Evolutionary conservation across 1,140 invertebrate genomes (phyloP), one percentile per base, ranked within the genome.

Genomic region (Gonioctena quinquepunctata): DNA sequence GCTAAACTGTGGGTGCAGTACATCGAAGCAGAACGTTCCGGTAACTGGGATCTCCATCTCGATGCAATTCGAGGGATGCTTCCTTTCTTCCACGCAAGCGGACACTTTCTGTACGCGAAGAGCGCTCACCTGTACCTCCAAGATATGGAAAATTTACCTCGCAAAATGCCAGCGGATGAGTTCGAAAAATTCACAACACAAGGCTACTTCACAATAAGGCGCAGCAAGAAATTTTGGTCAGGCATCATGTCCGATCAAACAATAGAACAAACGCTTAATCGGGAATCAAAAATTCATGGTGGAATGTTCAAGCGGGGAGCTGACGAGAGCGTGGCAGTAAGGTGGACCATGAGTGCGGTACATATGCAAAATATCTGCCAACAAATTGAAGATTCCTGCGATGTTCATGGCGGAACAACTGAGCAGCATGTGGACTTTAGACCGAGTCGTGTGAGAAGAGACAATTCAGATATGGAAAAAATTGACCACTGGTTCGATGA

Each of bases 41-140:
- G 66, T 16, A 28, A 67, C 49, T 67, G 26, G 26, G n/a, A 21
- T 23, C 64, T 67, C 23, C 56, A 67, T 25, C 52, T 67, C 21
- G 52, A 67, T 28, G 8, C 7, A 16, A 54, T 67, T 11, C 64
- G 59, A 18, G 52, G 59, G 59, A 67, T 67, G 52, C 66, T 67
- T 21, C 66, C 66, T 18, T 22, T 67, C 11, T 60, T 67, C 28
- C 49, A 67, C 42, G 66, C 54, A 21, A 13, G 16, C 23, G 52
- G 52, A 4, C 66, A 67, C 56, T 23, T 67, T 18, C 59, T 59
- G 52, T 67, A 60, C 28, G 66, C 54, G 13, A 67, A 67, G 59
- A 33, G 52, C n/a, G 49, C 56, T 11, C 54, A 67, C 18, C 8
- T 59, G 7, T 59, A 59, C 56, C 56, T 59, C 7, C 23, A 59